Evolutionary conservation across 2,888 invertebrate genomes (phyloP), one percentile per base, ranked within the genome.

Genomic region (Diaphora mendica): DNA sequence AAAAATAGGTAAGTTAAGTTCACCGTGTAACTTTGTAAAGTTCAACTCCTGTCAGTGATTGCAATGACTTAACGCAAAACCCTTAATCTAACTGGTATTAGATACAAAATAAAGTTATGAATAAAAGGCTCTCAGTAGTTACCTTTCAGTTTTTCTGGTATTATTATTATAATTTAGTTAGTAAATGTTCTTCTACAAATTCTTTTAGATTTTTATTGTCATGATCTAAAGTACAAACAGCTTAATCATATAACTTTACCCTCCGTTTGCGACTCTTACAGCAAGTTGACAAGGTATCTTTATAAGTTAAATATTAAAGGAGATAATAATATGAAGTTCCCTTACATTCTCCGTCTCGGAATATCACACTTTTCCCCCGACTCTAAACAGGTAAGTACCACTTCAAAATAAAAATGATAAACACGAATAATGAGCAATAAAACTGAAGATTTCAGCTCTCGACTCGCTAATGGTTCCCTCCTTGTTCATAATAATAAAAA

Each of bases 401-500:
- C 77, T 78, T 79, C 71, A 72, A 75, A 78, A 78, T 79, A 77
- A 72, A 79, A 78, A 80, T 78, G 80, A 83, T 80, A 81, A 79
- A 83, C 78, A 84, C 73, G 79, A 82, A 86, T 85, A 86, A 87
- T 85, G 83, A 86, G 83, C 78, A 84, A 85, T 86, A 83, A 83
- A 81, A 80, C 80, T 82, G 83, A 83, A 77, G 80, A 84, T 77
- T 80, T 81, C 78, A 78, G 80, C 82, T 84, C 84, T 81, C 83
- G 80, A 82, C 82, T 82, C 76, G 79, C 79, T 82, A 85, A 86
- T 82, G 85, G 86, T 81, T 85, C 82, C 85, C 81, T 80, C 79
- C 82, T 84, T 79, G 77, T 79, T 77, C 81, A 77, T 77, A 77
- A 79, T 83, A 81, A 83, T 78, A 83, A 81, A 82, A 81, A 84